Evolutionary conservation across 2,113 vertebrate genomes (phyloP).

Genomic region (Conger conger): DNA sequence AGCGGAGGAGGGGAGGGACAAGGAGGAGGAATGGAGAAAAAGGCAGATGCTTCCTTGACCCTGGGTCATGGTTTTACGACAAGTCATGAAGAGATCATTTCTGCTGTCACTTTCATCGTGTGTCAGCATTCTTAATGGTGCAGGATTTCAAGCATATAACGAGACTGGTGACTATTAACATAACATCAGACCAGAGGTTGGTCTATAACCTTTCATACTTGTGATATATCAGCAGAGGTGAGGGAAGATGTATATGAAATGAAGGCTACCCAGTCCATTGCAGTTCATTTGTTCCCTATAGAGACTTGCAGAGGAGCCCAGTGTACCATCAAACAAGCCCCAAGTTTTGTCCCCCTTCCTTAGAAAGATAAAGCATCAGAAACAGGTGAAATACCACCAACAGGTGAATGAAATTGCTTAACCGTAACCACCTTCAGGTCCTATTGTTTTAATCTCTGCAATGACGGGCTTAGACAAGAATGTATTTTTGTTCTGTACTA

Average conservation of each 20-base stretch:
- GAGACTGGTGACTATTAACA: not conserved
- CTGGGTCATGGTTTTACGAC: not conserved
- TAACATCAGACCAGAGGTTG: constrained; percentile 1
- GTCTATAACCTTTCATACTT: constrained; percentile 17
- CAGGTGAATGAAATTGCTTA: not conserved
- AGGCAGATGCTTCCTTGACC: not conserved
- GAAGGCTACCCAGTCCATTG: constrained; percentile 68
- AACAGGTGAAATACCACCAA: constrained; percentile 21
- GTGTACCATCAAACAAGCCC: constrained; percentile 48
- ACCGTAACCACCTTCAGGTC: not conserved
- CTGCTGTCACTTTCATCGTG: not conserved
- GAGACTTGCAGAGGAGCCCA: constrained; percentile 60
- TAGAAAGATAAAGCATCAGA: constrained; percentile 46
- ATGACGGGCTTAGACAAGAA: not conserved
- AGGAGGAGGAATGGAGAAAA: too few relatives aligned
- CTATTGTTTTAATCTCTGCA: not conserved
- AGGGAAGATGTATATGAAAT: constrained; percentile 53
- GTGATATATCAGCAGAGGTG: constrained; percentile 42
- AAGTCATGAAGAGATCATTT: not conserved
- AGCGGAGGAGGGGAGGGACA: not conserved
- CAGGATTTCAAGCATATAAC: not conserved
- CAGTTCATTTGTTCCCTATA: constrained; percentile 54
- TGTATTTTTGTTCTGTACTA: not conserved
- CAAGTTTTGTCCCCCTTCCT: constrained; percentile 52
- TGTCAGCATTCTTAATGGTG: not conserved